Percentiles rank a stretch among this genome's conserved stretches.
Evolutionary conservation across 92 coral and sea anemone genomes (phyloP).

Genomic region (Zoanthus solanderi): DNA sequence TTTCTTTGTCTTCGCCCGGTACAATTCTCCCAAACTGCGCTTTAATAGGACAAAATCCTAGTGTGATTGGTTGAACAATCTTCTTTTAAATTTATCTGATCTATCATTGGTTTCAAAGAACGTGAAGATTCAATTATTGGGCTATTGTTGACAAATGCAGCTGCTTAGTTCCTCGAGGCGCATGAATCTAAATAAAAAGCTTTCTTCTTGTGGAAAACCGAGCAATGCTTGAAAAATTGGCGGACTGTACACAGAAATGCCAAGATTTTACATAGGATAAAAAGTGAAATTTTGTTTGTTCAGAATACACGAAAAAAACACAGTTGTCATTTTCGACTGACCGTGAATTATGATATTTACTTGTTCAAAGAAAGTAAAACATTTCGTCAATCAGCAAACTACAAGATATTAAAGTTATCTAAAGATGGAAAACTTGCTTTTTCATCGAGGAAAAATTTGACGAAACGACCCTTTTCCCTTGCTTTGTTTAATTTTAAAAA

Average conservation of each 20-base stretch:
- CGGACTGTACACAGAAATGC: background rate
- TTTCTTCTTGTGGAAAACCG: background rate
- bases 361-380: background rate
- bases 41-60: slow-evolving; percentile 26
- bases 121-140: slow-evolving; percentile 21
- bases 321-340: background rate
- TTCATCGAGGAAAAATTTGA: too few species aligned
- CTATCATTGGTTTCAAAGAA: slow-evolving; percentile 40
- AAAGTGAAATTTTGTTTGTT: background rate
- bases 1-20: slow-evolving; percentile 2
- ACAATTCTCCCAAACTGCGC: slow-evolving; percentile 48
- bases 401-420: background rate
- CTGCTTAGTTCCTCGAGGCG: slow-evolving; percentile 7
- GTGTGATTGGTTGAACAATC: slow-evolving; percentile 32
- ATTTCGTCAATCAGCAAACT: background rate
- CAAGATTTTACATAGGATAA: background rate
- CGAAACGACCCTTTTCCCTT: too few species aligned
- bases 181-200: slow-evolving; percentile 13
- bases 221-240: background rate
- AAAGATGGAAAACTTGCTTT: background rate
- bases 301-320: background rate
- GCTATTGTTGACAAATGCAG: slow-evolving; percentile 14
- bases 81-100: slow-evolving; percentile 36
- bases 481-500: background rate
- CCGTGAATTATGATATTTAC: background rate